Evolutionary conservation across 2,797 vertebrate genomes (phyloP).

Genomic region (Cryptoprocta ferox): DNA sequence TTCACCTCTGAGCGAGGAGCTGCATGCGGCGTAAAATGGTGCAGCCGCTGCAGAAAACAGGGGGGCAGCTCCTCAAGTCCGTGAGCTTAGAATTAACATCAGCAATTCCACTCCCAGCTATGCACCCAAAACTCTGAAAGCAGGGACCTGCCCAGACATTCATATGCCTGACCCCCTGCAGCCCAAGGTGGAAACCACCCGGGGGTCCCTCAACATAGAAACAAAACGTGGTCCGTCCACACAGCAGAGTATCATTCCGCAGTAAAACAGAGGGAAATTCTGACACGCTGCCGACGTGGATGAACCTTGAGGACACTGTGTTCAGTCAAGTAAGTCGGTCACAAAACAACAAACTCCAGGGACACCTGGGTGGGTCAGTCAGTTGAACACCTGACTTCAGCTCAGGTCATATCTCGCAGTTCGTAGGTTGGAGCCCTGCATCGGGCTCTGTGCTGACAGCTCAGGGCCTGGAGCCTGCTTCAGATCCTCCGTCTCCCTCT

Average conservation of each 20-base stretch:
- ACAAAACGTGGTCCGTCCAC: accelerated
- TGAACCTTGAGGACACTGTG: too few species aligned
- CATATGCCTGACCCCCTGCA: accelerated
- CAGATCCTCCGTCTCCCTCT: too few species aligned
- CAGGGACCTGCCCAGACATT: background rate
- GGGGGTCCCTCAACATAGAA: background rate
- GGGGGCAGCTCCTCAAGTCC: accelerated
- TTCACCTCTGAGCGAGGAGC: accelerated
- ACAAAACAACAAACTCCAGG: too few species aligned
- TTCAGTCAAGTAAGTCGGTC: background rate
- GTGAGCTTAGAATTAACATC: accelerated
- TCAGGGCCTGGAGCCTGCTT: too few species aligned
- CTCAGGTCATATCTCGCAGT: too few species aligned
- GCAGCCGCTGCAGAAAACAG: accelerated
- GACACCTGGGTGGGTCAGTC: too few species aligned
- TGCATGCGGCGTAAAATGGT: accelerated
- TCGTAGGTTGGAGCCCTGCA: too few species aligned
- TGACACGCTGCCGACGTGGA: accelerated
- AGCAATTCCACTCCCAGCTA: background rate
- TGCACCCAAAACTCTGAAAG: background rate
- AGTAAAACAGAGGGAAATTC: background rate
- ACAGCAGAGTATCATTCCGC: accelerated
- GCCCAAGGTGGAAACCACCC: too few species aligned
- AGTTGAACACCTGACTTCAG: too few species aligned
- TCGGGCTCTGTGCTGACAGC: too few species aligned